Evolutionary conservation across 2,797 vertebrate genomes (phyloP), one percentile per base, ranked within the genome.

Genomic region (Diplodus sargus): DNA sequence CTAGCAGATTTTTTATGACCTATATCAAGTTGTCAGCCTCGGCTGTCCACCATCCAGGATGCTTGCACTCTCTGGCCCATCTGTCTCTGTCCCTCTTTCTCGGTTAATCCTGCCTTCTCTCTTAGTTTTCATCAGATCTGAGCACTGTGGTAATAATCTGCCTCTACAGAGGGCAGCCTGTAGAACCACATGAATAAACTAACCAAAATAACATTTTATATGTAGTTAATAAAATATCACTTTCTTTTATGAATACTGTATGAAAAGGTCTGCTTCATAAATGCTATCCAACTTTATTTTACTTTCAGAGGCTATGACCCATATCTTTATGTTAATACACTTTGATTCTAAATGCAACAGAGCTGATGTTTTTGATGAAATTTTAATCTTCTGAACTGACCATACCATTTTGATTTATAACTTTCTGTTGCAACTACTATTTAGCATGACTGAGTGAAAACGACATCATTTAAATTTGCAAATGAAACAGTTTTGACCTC

Each of bases 1-100:
- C 80, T 60, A 85, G 87, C 89, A 84, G 59, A 79, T 86, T 84
- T 75, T 42, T 13, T 81, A 56, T 83, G 84, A 88, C 86, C 87
- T 88, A 86, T 88, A 92, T 93, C 85, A 85, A 86, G 87, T 91
- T 86, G 85, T 90, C 90, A 89, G 83, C 77, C 77, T 78, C 86
- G 87, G 88, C 85, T 68, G 76, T 86, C 84, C 83, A 90, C 83
- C 77, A 87, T 87, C 76, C 79, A 80, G 85, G 74, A 88, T 48
- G 80, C 82, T 60, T 85, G 86, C 73, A 80, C 87, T 76, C 16
- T 3, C 87, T 85, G 66, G 28, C 69, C 91, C 91, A 92, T 93
- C 91, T 92, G 90, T 92, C 90, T 89, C 87, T 74, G 62, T 82
- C 89, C 86, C 74, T 88, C 79, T 67, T 9, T 39, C 63, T 88